A percentile compares a stretch with the other conserved stretches of the same genome.
Evolutionary conservation across 1,140 invertebrate genomes (phyloP).

Genomic region (Tetraneura akinire): DNA sequence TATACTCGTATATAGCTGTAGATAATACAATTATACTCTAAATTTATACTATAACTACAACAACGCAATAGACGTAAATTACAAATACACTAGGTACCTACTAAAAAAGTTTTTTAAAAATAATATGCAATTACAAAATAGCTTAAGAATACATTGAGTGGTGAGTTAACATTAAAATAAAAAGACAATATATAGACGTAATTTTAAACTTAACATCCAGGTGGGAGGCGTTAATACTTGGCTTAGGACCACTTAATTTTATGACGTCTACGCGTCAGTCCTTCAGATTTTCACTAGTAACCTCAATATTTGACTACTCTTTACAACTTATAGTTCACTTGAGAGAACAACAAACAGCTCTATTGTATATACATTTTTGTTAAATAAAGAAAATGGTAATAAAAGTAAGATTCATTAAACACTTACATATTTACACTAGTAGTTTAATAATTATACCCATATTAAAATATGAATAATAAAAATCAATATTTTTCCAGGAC

Average conservation of each 20-base stretch:
- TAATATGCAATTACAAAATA: not conserved
- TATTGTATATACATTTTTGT: not conserved
- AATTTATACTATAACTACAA: too few relatives aligned
- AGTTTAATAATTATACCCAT: not conserved
- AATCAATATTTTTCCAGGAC: constrained; percentile 62
- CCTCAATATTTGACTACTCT: constrained; percentile 27
- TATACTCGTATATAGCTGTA: not conserved
- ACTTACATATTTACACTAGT: too few relatives aligned
- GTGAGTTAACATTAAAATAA: constrained; percentile 20
- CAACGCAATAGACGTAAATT: not conserved
- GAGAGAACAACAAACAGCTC: constrained; percentile 6
- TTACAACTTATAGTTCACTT: constrained; percentile 4
- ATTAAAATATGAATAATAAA: not conserved
- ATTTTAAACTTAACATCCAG: constrained; percentile 35
- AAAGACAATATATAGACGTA: constrained; percentile 39
- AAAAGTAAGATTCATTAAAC: constrained; percentile 14
- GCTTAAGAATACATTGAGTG: not conserved
- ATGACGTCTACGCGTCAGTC: constrained; percentile 43
- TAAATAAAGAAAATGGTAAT: constrained; percentile 9
- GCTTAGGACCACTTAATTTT: constrained; percentile 47
- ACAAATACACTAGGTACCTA: constrained; percentile 13
- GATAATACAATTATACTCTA: not conserved
- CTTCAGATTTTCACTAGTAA: constrained; percentile 2
- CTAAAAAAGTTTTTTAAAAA: not conserved
- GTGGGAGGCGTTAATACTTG: constrained; percentile 34